Evolutionary conservation across 2,113 vertebrate genomes (phyloP), one percentile per base, ranked within the genome.

Genomic region (Tor tambroides): DNA sequence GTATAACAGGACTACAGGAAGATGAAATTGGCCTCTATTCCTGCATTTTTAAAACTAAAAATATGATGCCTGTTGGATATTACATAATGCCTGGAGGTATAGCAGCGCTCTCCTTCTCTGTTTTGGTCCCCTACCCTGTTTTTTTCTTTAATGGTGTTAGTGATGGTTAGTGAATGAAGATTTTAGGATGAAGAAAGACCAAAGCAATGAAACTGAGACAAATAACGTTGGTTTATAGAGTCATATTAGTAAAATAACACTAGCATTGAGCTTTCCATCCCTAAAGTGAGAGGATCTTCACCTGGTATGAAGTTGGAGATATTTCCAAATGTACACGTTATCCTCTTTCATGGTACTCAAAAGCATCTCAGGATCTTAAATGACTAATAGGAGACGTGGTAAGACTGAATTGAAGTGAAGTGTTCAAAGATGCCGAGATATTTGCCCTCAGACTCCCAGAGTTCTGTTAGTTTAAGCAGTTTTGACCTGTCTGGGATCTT

Each of bases 1-100:
- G 35, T 0, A 90, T 97, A 86, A 75, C 0, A 0, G n/a, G 2
- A 0, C 61, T 94, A 84, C 79, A 79, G 2, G 17, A 80, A 35
- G 84, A 86, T 0, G 97, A 98, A 82, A 87, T 87, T 0, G 97
- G 96, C 30, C 17, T 86, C 74, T 98, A 98, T 41, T 90, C 75
- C 72, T 98, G 97, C 11, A 5, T 93, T 0, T 4, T 94, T 3
- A 91, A 87, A 81, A 92, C 23, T 15, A 80, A 0, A 0, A 80
- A 90, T 1, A 0, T 51, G 0, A 91, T 90, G 89, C 89, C n/a
- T 21, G 2, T 86, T 3, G 94, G 92, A 72, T 17, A 23, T 85
- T 59, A 88, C 56, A 87, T 95, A 28, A 89, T 14, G 4, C 93
- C 94, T 0, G 92, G 94, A 93, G 94, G 94, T 95, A 93, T 74